These are phyloP conservation scores for Mastacembelus armatus DNA, from an alignment of 2,797 vertebrate genomes.

Conservation along the genomic window DNA sequence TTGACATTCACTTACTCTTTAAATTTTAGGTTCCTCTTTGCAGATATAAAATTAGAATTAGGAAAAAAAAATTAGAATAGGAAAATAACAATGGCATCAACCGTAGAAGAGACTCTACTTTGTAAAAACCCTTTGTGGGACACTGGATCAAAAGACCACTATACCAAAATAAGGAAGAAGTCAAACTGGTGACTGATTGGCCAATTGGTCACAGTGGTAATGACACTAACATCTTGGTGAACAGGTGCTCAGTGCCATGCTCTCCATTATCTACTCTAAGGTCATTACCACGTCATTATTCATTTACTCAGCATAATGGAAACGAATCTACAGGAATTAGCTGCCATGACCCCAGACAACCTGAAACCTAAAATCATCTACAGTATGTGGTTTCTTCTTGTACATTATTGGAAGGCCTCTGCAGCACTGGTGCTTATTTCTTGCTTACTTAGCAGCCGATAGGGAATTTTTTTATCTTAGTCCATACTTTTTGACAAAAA, in stretches of 20 bases:
- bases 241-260: conserved; percentile 65
- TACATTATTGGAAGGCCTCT: no score
- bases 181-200: conserved; percentile 62
- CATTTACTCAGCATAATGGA: conserved; percentile 61
- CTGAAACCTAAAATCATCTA: conserved; percentile 15
- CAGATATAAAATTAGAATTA: conserved; percentile 5
- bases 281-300: conserved; percentile 67
- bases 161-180: conserved; percentile 34
- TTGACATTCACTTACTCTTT: background rate
- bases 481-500: conserved; percentile 20
- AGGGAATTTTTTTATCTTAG: background rate
- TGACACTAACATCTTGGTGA: conserved; percentile 63
- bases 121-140: conserved; percentile 37
- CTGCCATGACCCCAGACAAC: conserved; percentile 33
- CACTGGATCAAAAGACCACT: conserved; percentile 35
- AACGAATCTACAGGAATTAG: conserved; percentile 53
- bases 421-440: no score
- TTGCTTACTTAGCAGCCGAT: no score
- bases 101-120: background rate
- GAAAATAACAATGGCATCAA: conserved; percentile 13
- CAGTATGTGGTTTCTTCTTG: conserved; percentile 15
- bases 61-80: background rate
- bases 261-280: conserved; percentile 66
- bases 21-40: background rate
- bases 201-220: conserved; percentile 42